A percentile compares a stretch with the other conserved stretches of the same genome.
Evolutionary conservation across 2,113 vertebrate species (phyloP).

Genomic region (mouse (Mus musculus)): GRCm39 chr13:51380001-51380500

Average conservation of each 20-base stretch:
- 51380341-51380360: background rate
- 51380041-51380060: background rate
- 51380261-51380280: background rate
- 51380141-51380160: background rate
- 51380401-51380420: background rate
- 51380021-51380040: background rate
- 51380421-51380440: background rate
- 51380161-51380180: background rate
- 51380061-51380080: background rate
- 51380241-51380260: background rate
- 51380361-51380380: background rate
- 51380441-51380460: background rate
- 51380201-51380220: background rate
- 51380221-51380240: background rate
- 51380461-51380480: background rate
- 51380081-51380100: background rate
- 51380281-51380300: background rate
- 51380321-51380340: background rate
- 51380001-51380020: background rate
- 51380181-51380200: background rate
- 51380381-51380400: background rate
- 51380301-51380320: background rate
- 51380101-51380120: background rate
- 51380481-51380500: background rate
- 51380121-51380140: background rate